A percentile compares a stretch with the other conserved stretches of the same genome.
These are phyloP conservation scores for Apeira syringaria DNA, from an alignment of 2,888 invertebrate species.

Conservation along the genomic window DNA sequence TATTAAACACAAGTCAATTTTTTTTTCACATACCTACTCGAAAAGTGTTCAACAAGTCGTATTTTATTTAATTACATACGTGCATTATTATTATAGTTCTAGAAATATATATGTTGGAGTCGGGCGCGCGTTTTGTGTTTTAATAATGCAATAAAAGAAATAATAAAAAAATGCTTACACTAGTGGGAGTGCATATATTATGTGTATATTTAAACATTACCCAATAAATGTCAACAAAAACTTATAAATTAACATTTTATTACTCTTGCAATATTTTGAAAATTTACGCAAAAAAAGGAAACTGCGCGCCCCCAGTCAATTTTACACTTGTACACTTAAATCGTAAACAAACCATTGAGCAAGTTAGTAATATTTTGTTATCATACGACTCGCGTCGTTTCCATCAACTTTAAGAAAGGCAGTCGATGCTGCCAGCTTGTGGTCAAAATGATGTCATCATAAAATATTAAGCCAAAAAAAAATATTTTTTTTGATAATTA, in stretches of 20 bases:
- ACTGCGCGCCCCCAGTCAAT: constrained; percentile 13
- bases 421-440: too few relatives aligned
- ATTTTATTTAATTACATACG: constrained; percentile 20
- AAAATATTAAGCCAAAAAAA: too few relatives aligned
- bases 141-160: background rate
- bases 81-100: constrained; percentile 26
- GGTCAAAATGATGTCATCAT: too few relatives aligned
- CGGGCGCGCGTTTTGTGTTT: constrained; percentile 8
- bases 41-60: constrained; percentile 11
- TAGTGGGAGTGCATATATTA: too few relatives aligned
- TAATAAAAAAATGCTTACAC: too few relatives aligned
- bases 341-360: constrained; percentile 39
- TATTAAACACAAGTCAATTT: constrained; percentile 43
- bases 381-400: constrained; percentile 8
- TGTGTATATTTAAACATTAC: too few relatives aligned
- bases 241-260: too few relatives aligned
- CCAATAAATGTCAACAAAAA: background rate
- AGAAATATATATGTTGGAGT: constrained; percentile 9
- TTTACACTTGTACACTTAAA: constrained; percentile 31
- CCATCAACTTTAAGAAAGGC: constrained; percentile 19
- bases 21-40: constrained; percentile 36
- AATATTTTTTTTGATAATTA: too few relatives aligned
- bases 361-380: constrained; percentile 36
- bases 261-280: too few relatives aligned
- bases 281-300: constrained; percentile 17